phyloP scores from a whole-genome alignment of 1,140 invertebrate species.

The Drosophila kanapiae region DNA sequence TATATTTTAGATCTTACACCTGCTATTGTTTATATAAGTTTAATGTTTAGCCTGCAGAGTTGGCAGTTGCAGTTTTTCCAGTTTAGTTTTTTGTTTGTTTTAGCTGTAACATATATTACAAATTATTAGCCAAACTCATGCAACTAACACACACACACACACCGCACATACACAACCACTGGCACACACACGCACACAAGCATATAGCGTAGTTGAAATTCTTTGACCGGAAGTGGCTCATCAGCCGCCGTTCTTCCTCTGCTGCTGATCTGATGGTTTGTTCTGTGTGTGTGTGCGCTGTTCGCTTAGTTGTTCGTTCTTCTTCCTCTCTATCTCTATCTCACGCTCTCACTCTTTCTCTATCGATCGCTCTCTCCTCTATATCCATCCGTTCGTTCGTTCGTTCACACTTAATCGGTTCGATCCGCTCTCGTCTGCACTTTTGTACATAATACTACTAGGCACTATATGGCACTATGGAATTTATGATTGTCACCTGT shows the following conservation, averaged over 20 bases:
- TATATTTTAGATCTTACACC: slow-evolving; percentile 55
- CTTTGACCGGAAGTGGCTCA: slow-evolving; percentile 71
- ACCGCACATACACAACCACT: slow-evolving; percentile 24
- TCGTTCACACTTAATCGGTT: slow-evolving; percentile 20
- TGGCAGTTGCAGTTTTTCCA: slow-evolving; percentile 49
- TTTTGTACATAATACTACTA: slow-evolving; percentile 58
- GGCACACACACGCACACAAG: slow-evolving; percentile 17
- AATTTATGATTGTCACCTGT: slow-evolving; percentile 41
- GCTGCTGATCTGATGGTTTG: slow-evolving; percentile 29
- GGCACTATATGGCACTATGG: slow-evolving; percentile 22
- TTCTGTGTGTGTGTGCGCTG: slow-evolving; percentile 61
- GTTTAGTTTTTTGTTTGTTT: slow-evolving; percentile 66
- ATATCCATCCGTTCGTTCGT: not conserved
- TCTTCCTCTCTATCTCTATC: slow-evolving; percentile 36
- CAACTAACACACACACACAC: slow-evolving; percentile 58
- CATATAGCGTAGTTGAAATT: slow-evolving; percentile 56
- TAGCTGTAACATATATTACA: slow-evolving; percentile 66
- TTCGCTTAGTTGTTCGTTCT: slow-evolving; percentile 44
- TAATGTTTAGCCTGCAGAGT: slow-evolving; percentile 67
- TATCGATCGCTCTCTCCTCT: slow-evolving; percentile 28
- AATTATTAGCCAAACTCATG: slow-evolving; percentile 80
- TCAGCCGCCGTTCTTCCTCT: slow-evolving; percentile 56
- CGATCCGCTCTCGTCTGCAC: slow-evolving; percentile 38
- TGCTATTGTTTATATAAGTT: slow-evolving; percentile 75
- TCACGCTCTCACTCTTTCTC: slow-evolving; percentile 36